These are phyloP conservation scores for Drosophila bocki DNA, from an alignment of 1,140 invertebrate genomes.

Conservation along the genomic window DNA sequence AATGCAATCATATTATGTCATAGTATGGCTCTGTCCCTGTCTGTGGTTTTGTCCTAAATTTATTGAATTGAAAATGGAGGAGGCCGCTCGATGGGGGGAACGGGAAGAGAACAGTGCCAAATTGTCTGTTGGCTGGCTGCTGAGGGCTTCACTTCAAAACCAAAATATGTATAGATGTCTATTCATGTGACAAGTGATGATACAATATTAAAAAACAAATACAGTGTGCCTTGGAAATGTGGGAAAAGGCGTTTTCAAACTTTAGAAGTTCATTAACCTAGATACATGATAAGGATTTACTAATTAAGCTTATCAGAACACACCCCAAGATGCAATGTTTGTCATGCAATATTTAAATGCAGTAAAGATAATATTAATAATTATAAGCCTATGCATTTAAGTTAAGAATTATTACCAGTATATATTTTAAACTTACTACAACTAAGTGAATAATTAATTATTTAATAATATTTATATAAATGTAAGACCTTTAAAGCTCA, in stretches of 20 bases:
- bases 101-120: slow-evolving; percentile 1
- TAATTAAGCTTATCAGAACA: not conserved
- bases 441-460: too few relatives aligned
- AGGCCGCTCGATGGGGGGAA: not conserved
- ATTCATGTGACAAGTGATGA: slow-evolving; percentile 21
- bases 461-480: too few relatives aligned
- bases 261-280: not conserved
- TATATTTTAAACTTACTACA: not conserved
- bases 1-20: slow-evolving; percentile 54
- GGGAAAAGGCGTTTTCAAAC: not conserved
- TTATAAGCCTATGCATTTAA: not conserved
- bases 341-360: not conserved
- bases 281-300: not conserved
- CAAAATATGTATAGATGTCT: slow-evolving; percentile 20
- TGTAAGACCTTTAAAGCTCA: too few relatives aligned
- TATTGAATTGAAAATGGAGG: not conserved
- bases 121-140: slow-evolving; percentile 20
- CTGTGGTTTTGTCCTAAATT: slow-evolving; percentile 27
- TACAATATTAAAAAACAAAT: slow-evolving; percentile 5
- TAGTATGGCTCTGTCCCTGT: not conserved
- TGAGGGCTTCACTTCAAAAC: slow-evolving; percentile 10
- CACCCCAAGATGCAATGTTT: slow-evolving; percentile 3
- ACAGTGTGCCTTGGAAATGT: slow-evolving; percentile 1
- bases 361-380: slow-evolving; percentile 1
- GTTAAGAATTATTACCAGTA: not conserved